phyloP scores from a whole-genome alignment of 2,888 invertebrate genomes.

The Bruchidius siliquastri region DNA sequence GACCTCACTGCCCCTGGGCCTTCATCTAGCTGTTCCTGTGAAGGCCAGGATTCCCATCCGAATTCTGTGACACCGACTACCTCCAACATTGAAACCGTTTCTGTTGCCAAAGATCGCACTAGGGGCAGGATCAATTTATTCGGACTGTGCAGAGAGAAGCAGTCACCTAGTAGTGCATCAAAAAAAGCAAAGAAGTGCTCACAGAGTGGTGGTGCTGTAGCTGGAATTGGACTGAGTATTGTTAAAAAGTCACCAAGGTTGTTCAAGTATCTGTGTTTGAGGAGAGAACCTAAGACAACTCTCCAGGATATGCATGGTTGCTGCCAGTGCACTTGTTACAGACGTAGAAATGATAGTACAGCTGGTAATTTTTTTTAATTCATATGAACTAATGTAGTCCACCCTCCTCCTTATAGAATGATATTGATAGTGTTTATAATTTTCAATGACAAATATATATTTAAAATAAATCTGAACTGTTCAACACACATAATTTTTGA shows the following conservation, averaged over 20 bases:
- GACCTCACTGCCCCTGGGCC: conserved; percentile 18
- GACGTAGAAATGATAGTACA: conserved; percentile 32
- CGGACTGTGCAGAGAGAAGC: conserved; percentile 38
- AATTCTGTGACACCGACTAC: conserved; percentile 23
- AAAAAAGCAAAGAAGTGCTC: conserved; percentile 21
- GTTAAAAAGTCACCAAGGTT: conserved; percentile 43
- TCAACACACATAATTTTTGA: no score
- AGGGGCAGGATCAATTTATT: conserved; percentile 39
- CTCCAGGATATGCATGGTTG: conserved; percentile 33
- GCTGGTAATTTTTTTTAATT: conserved; percentile 1
- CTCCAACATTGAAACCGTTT: conserved; percentile 24
- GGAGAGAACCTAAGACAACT: conserved; percentile 37
- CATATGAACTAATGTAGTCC: no score
- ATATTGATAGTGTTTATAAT: no score
- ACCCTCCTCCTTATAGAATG: no score
- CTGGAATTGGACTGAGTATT: conserved; percentile 17
- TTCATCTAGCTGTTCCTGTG: conserved; percentile 38
- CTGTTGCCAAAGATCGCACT: conserved; percentile 30
- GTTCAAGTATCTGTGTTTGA: conserved; percentile 43
- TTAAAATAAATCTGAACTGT: no score
- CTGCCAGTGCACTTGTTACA: conserved; percentile 43
- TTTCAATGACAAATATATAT: no score
- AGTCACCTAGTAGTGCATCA: conserved; percentile 33
- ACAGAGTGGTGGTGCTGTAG: conserved; percentile 10
- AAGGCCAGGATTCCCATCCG: conserved; percentile 29